These are phyloP conservation scores for Drosophila baimaii DNA, from an alignment of 1,140 invertebrate genomes.

Conservation along the genomic window DNA sequence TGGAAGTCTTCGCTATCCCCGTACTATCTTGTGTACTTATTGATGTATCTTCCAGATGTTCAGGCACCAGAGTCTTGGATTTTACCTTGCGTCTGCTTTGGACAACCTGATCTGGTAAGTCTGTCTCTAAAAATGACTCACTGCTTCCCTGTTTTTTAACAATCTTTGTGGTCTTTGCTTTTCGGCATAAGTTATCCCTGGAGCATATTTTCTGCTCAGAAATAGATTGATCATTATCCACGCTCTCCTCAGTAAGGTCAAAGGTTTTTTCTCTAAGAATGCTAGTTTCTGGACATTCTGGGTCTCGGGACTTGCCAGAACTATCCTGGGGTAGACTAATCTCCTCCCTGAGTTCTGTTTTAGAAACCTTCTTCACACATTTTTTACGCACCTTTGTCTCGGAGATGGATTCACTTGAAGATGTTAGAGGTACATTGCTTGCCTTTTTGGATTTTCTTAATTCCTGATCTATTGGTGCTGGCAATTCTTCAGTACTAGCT, in stretches of 20 bases:
- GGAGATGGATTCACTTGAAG: not conserved
- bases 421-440: not conserved
- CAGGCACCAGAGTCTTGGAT: not conserved
- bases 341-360: not conserved
- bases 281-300: not conserved
- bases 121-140: conserved; percentile 7
- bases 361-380: not conserved
- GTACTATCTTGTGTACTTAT: not conserved
- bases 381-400: not conserved
- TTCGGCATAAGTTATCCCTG: conserved; percentile 6
- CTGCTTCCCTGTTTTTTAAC: not conserved
- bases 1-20: not conserved
- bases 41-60: conserved; percentile 1
- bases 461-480: not conserved
- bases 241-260: not conserved
- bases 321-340: not conserved
- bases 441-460: not conserved
- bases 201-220: not conserved
- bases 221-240: not conserved
- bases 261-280: not conserved
- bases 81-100: conserved; percentile 9
- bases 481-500: not conserved
- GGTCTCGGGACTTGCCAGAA: not conserved
- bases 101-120: not conserved
- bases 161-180: not conserved